Conservation (phyloP, 1,140 invertebrate genomes). For the Drosophila busckii region DNA sequence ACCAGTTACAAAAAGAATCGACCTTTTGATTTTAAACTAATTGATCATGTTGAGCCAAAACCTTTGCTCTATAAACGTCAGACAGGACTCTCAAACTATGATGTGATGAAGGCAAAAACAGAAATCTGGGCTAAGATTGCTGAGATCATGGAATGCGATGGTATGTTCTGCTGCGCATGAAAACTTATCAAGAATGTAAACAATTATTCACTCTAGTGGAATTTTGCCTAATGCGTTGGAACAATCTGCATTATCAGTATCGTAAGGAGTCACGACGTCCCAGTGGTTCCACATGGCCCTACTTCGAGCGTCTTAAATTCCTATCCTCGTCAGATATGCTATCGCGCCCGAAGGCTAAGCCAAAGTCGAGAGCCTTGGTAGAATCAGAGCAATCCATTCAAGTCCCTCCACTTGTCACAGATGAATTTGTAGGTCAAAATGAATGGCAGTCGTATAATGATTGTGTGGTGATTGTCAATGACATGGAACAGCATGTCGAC, state of each 20-base stretch:
- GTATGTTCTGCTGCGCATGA: conserved; percentile 23
- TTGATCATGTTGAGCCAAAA: conserved; percentile 62
- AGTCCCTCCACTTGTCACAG: background rate
- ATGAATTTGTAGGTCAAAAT: conserved; percentile 6
- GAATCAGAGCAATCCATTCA: too few species aligned
- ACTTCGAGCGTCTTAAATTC: conserved; percentile 56
- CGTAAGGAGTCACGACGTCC: conserved; percentile 53
- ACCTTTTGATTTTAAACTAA: conserved; percentile 72
- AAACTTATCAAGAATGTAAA: background rate
- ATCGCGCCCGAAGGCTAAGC: conserved; percentile 2
- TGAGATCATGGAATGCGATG: conserved; percentile 44
- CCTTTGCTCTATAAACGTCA: conserved; percentile 53
- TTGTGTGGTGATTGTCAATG: conserved; percentile 23
- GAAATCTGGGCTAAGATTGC: conserved; percentile 62
- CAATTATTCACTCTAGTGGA: conserved; percentile 26
- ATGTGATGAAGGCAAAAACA: conserved; percentile 67
- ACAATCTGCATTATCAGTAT: conserved; percentile 66
- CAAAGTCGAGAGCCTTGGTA: too few species aligned
- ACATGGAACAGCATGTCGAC: conserved; percentile 20
- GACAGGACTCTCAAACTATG: conserved; percentile 59
- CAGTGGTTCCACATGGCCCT: conserved; percentile 64
- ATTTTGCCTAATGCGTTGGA: conserved; percentile 73
- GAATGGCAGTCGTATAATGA: conserved; percentile 47
- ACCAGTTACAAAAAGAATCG: conserved; percentile 74
- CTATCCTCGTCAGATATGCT: conserved; percentile 27